phyloP scores from a whole-genome alignment of 2,888 invertebrate genomes.

The Plebejus melissa region DNA sequence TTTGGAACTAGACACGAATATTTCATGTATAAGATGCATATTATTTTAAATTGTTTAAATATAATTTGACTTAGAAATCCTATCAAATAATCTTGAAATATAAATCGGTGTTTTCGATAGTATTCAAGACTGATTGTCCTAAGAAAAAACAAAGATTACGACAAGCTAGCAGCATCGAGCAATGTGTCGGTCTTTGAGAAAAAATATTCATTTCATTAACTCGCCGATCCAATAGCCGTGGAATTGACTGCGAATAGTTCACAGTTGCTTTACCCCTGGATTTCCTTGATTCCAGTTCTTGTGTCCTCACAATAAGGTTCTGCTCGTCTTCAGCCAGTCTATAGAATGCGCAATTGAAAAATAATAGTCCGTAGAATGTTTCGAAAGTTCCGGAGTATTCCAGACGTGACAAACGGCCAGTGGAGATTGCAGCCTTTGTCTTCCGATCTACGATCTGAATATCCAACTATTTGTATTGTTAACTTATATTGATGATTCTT shows the following conservation, averaged over 20 bases:
- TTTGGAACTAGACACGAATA: too few species aligned
- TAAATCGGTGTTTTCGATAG: too few species aligned
- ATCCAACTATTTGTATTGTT: slow-evolving; percentile 2
- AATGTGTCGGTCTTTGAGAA: too few species aligned
- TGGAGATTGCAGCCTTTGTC: slow-evolving; percentile 28
- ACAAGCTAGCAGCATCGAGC: too few species aligned
- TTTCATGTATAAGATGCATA: too few species aligned
- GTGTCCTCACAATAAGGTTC: not conserved
- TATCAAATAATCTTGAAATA: too few species aligned
- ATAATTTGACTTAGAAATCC: too few species aligned
- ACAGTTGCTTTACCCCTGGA: not conserved
- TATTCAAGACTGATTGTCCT: too few species aligned
- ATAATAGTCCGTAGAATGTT: slow-evolving; percentile 37
- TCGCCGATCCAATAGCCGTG: not conserved
- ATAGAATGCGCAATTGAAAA: slow-evolving; percentile 34
- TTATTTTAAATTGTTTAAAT: too few species aligned
- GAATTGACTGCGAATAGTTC: not conserved
- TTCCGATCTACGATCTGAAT: slow-evolving; percentile 10
- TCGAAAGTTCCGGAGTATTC: slow-evolving; percentile 36
- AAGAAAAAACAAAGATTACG: too few species aligned
- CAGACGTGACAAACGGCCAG: slow-evolving; percentile 37
- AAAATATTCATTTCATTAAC: too few species aligned
- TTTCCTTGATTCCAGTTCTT: too few species aligned
- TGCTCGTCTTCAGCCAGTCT: not conserved
- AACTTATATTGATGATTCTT: not conserved